Evolutionary conservation across 2,888 invertebrate species (phyloP).

Genomic region (Caenorhabditis imperialis): DNA sequence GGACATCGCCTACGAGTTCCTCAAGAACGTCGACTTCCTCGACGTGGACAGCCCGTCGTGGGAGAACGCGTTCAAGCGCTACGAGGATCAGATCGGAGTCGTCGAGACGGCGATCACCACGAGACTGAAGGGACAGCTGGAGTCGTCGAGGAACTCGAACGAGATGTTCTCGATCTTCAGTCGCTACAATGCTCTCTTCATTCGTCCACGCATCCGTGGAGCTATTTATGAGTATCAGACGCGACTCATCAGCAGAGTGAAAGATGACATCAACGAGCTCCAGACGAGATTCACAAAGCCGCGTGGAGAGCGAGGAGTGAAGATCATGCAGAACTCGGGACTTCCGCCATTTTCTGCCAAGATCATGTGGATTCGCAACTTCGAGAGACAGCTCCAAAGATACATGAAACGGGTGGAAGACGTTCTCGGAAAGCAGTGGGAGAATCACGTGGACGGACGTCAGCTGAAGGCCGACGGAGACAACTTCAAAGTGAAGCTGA

Average conservation of each 20-base stretch:
- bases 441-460: slow-evolving; percentile 92
- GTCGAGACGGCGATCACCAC: slow-evolving; percentile 98
- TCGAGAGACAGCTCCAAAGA: slow-evolving; percentile 95
- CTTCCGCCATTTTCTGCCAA: slow-evolving; percentile 97
- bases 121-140: slow-evolving; percentile 95
- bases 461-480: slow-evolving; percentile 94
- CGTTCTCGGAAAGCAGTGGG: slow-evolving; percentile 95
- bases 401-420: slow-evolving; percentile 97
- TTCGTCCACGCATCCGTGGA: slow-evolving; percentile 95
- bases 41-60: slow-evolving; percentile 96
- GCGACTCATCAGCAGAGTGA: slow-evolving; percentile 97
- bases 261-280: slow-evolving; percentile 96
- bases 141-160: slow-evolving; percentile 98
- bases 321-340: slow-evolving; percentile 90
- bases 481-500: slow-evolving; percentile 94
- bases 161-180: slow-evolving; percentile 99
- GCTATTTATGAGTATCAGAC: slow-evolving; percentile 99
- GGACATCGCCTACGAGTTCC: slow-evolving; percentile 96
- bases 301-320: slow-evolving; percentile 86
- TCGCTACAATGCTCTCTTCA: slow-evolving; percentile 97
- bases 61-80: slow-evolving; percentile 93
- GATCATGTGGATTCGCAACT: slow-evolving; percentile 94
- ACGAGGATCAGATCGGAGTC: slow-evolving; percentile 97
- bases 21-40: slow-evolving; percentile 97
- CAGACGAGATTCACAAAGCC: slow-evolving; percentile 81